Evolutionary conservation across 2,113 vertebrate species (phyloP).

Genomic region (Anarhynchus alexandrinus): DNA sequence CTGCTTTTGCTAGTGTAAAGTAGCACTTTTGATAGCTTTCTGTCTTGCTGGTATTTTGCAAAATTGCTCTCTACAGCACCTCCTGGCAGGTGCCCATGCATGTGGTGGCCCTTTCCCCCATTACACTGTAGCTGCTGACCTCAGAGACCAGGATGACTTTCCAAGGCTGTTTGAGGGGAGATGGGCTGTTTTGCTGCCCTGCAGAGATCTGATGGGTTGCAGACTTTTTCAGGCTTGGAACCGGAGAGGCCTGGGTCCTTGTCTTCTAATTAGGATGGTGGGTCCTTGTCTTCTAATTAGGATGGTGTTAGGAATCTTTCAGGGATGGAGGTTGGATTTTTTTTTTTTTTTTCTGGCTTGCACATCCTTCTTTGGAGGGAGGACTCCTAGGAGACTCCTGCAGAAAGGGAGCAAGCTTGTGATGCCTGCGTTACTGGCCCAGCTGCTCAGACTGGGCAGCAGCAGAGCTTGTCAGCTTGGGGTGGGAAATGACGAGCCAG

Average conservation of each 20-base stretch:
- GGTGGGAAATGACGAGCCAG: not conserved
- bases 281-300: rapidly evolving
- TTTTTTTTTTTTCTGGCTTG: not conserved
- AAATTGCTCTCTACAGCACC: not conserved
- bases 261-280: rapidly evolving
- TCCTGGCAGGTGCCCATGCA: not conserved
- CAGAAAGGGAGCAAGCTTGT: not conserved
- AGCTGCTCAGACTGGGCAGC: not conserved
- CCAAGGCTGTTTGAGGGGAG: not conserved
- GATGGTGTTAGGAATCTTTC: not conserved
- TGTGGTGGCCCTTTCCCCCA: not conserved
- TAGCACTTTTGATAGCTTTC: rapidly evolving
- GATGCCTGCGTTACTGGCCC: rapidly evolving
- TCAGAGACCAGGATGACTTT: rapidly evolving
- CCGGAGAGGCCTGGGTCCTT: not conserved
- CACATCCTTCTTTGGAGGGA: not conserved
- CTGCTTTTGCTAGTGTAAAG: not conserved
- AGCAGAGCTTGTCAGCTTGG: not conserved
- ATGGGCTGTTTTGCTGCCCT: not conserved
- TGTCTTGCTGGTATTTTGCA: not conserved
- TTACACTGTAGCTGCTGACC: rapidly evolving
- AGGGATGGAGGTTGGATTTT: not conserved
- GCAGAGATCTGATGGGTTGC: not conserved
- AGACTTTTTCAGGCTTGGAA: not conserved
- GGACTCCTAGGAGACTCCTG: not conserved